Conservation (phyloP, 2,888 invertebrate genomes). For the Buathra laborator region DNA sequence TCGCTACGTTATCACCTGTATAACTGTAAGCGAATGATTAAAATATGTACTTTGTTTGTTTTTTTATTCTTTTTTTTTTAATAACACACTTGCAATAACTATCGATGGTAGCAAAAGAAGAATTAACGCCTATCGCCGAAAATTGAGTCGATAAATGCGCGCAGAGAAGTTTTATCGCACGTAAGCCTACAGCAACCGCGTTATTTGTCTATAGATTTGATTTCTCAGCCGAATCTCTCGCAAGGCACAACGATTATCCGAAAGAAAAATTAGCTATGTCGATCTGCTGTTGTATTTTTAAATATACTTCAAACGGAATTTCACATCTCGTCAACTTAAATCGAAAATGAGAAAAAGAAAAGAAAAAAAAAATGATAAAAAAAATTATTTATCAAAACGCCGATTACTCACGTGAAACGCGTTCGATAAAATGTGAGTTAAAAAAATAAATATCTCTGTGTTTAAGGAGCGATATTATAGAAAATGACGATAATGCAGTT, state of each 20-base stretch:
- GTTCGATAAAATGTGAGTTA: slow-evolving; percentile 30
- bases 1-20: slow-evolving; percentile 22
- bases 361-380: neutral
- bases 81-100: slow-evolving; percentile 22
- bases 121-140: neutral
- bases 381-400: neutral
- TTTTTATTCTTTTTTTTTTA: neutral
- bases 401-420: neutral
- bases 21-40: slow-evolving; percentile 20
- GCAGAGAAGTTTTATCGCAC: neutral
- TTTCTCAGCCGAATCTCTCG: slow-evolving; percentile 24
- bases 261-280: neutral
- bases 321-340: neutral
- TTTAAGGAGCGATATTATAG: slow-evolving; percentile 11
- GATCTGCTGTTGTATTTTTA: no score
- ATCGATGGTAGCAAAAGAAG: slow-evolving; percentile 36
- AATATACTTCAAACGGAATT: no score
- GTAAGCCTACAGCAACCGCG: neutral
- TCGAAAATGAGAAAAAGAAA: neutral
- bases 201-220: slow-evolving; percentile 9
- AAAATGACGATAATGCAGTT: slow-evolving; percentile 13
- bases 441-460: slow-evolving; percentile 60
- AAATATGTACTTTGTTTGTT: slow-evolving; percentile 5
- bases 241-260: slow-evolving; percentile 48
- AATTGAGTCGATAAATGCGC: slow-evolving; percentile 2